These are phyloP conservation scores for Chloebia gouldiae DNA, from an alignment of 2,113 vertebrate species.

Conservation along the genomic window DNA sequence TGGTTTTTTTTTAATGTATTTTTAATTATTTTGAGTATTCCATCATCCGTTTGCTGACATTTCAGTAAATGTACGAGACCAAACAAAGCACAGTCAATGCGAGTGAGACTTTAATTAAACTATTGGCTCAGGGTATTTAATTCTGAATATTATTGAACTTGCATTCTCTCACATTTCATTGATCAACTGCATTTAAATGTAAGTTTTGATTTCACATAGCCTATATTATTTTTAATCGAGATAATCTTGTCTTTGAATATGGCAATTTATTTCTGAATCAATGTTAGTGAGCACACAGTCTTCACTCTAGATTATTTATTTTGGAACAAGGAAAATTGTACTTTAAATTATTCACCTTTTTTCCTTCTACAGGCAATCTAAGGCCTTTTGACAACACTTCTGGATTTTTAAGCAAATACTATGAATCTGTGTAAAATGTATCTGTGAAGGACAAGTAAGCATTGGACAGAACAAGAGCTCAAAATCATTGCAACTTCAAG, in stretches of 20 bases:
- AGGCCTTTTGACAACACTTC: background rate
- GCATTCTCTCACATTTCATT: background rate
- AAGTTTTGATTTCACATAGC: background rate
- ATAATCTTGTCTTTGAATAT: background rate
- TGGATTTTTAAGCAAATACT: background rate
- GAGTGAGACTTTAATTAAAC: slow-evolving; percentile 32
- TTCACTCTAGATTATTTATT: background rate
- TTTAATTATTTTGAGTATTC: background rate
- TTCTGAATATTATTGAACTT: slow-evolving; percentile 1
- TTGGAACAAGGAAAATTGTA: background rate
- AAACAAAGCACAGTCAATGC: background rate
- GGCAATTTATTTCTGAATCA: background rate
- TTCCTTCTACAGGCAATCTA: background rate
- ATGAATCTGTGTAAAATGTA: background rate
- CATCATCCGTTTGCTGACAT: background rate
- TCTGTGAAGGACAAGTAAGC: background rate
- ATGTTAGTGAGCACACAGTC: background rate
- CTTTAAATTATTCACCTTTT: background rate
- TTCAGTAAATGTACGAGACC: background rate
- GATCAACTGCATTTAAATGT: background rate
- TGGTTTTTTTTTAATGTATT: background rate
- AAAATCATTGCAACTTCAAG: background rate
- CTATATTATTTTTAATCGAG: background rate
- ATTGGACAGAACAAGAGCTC: background rate
- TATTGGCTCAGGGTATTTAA: background rate